Evolutionary conservation across 2,113 vertebrate species (phyloP), one percentile per base, ranked within the genome.

Genomic region (Lipophrys pholis): DNA sequence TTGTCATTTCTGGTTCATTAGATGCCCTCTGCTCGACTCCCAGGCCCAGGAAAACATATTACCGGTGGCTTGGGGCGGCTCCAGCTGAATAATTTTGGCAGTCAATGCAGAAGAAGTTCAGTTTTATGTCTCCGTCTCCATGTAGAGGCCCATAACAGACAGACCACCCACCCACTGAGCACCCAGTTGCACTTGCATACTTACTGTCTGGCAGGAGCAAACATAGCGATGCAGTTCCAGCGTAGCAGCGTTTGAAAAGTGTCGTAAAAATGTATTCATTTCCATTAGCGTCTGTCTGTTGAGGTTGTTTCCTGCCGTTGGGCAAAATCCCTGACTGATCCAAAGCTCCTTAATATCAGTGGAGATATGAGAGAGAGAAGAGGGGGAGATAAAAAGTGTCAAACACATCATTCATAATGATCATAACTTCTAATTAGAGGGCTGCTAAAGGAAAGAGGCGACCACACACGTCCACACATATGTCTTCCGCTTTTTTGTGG

Each of bases 1-100:
- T 76, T 75, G 65, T 66, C 52, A 53, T 80, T 79, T 81, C 60
- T 80, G 80, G 74, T 76, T 85, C 76, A 81, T 81, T 69, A 80
- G 75, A 58, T 73, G 56, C 51, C 71, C 69, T 80, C 58, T 67
- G 57, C 57, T 76, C 57, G 61, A 57, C 48, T 77, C 75, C 60
- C 8, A 8, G 2, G 15, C 62, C 55, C 81, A 73, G 77, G 66
- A 84, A 86, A 84, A 80, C 52, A 72, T 60, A 66, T 81, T 68
- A 53, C 80, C 52, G 42, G 54, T 75, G 80, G 71, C 60, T 84
- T 86, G 85, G 63, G 76, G 61, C 7, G 66, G 66, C 56, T 89
- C 87, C 81, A 84, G 66, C 62, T 73, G 74, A 54, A 65, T 68
- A 62, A 46, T 16, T 70, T 65, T 74, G 54, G 57, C 79, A 74